phyloP scores from a whole-genome alignment of 2,113 vertebrate genomes.

The Lipophrys pholis region DNA sequence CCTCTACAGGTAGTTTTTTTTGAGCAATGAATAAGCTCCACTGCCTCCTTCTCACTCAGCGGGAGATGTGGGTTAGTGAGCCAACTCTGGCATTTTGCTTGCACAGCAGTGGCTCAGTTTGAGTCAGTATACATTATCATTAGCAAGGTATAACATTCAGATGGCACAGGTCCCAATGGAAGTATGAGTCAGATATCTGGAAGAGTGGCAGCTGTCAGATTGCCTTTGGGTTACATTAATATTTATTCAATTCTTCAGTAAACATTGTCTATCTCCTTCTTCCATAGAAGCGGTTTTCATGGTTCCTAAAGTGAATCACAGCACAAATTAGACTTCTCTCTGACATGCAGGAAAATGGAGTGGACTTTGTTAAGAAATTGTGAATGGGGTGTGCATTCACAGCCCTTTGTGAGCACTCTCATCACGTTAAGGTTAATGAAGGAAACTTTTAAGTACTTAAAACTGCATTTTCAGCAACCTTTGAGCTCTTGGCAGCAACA shows the following conservation, averaged over 20 bases:
- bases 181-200: conserved; percentile 17
- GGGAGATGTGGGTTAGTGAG: conserved; percentile 15
- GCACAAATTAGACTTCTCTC: background rate
- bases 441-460: background rate
- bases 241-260: conserved; percentile 10
- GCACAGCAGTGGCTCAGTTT: conserved; percentile 28
- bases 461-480: background rate
- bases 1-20: conserved; percentile 2
- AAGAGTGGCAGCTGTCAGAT: conserved; percentile 33
- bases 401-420: background rate
- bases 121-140: conserved; percentile 39
- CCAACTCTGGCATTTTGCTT: conserved; percentile 30
- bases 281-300: background rate
- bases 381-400: background rate
- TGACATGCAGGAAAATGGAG: background rate
- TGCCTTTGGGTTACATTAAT: background rate
- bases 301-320: background rate
- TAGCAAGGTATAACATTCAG: conserved; percentile 13
- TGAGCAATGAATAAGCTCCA: background rate
- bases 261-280: background rate
- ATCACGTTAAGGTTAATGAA: background rate
- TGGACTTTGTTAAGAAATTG: background rate
- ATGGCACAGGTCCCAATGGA: conserved; percentile 33
- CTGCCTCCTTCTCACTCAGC: conserved; percentile 8
- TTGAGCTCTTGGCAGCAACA: background rate